Conservation (phyloP, 2,888 invertebrate genomes). For the Silvanus unidentatus region DNA sequence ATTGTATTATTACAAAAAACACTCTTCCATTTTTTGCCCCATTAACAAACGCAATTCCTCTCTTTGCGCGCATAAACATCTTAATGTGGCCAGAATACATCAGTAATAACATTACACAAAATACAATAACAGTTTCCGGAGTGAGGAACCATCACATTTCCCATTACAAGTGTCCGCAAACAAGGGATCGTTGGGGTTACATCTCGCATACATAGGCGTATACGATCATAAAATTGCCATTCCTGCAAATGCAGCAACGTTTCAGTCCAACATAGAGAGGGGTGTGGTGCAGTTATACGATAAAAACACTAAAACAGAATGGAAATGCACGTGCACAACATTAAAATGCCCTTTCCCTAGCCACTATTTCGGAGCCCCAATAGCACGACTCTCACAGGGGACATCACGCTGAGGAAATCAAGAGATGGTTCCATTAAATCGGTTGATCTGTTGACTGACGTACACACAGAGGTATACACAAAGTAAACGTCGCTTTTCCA, state of each 20-base stretch:
- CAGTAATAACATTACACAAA: no score
- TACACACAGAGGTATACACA: no score
- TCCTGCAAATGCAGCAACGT: constrained; percentile 3
- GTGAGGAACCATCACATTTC: neutral
- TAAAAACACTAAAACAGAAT: constrained; percentile 1
- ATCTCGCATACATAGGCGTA: no score
- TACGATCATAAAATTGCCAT: neutral
- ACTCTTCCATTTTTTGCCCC: no score
- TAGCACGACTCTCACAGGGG: neutral
- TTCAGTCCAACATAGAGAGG: neutral
- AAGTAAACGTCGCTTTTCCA: no score
- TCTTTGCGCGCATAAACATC: no score
- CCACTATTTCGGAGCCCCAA: neutral
- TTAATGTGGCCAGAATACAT: neutral
- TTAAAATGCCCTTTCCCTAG: constrained; percentile 7
- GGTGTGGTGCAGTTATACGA: neutral
- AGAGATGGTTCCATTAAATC: constrained; percentile 1
- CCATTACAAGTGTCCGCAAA: constrained; percentile 8
- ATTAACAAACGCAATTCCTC: no score
- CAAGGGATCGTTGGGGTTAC: neutral
- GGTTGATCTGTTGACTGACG: neutral
- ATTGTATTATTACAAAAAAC: no score
- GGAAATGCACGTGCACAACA: constrained; percentile 7
- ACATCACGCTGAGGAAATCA: neutral
- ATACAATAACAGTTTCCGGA: no score